Conservation (phyloP, 2,888 invertebrate genomes). For the Ochropleura plecta region DNA sequence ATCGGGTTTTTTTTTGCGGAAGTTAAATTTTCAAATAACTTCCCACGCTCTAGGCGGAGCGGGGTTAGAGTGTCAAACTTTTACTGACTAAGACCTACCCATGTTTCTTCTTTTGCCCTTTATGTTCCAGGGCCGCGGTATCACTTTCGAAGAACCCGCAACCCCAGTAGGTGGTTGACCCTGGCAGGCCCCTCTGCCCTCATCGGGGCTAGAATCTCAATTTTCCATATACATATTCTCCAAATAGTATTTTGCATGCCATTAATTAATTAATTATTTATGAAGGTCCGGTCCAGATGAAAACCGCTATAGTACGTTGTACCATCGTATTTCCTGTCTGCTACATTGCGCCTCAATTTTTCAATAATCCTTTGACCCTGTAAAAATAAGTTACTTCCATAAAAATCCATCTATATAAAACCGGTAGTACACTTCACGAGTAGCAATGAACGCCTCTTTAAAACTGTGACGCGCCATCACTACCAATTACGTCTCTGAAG, state of each 20-base stretch:
- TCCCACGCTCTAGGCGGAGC: too few species aligned
- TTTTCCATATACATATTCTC: background rate
- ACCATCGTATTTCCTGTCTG: background rate
- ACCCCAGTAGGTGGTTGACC: too few species aligned
- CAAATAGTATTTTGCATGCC: background rate
- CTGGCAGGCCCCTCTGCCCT: too few species aligned
- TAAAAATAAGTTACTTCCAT: slow-evolving; percentile 2
- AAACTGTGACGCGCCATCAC: slow-evolving; percentile 61
- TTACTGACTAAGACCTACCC: too few species aligned
- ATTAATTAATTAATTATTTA: background rate
- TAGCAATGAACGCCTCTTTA: slow-evolving; percentile 37
- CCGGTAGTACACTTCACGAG: slow-evolving; percentile 6
- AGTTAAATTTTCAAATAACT: too few species aligned
- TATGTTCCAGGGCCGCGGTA: too few species aligned
- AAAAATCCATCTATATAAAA: slow-evolving; percentile 28
- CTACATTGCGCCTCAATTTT: slow-evolving; percentile 16
- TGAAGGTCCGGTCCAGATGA: background rate
- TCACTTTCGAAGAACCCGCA: too few species aligned
- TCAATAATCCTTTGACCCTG: slow-evolving; percentile 9
- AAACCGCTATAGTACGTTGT: background rate
- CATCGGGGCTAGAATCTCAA: background rate
- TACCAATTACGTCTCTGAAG: slow-evolving; percentile 68
- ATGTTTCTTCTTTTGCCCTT: too few species aligned
- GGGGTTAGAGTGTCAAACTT: too few species aligned
- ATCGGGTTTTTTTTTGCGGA: too few species aligned